A percentile compares a stretch with the other conserved stretches of the same genome.
Conservation (phyloP, 2,888 invertebrate genomes). For the Drosophila affinis region DNA sequence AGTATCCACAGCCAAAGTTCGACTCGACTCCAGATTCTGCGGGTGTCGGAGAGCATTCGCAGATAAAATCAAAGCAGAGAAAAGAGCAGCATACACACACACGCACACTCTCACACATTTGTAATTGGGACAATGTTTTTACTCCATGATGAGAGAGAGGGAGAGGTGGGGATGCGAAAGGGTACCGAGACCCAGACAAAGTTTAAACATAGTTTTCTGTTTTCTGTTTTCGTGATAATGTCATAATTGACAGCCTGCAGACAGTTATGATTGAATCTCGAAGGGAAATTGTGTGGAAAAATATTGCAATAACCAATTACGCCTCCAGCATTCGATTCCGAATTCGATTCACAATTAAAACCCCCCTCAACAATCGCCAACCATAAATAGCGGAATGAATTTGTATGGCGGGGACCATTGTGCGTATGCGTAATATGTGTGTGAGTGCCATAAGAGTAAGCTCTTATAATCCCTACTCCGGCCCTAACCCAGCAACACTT, state of each 20-base stretch:
- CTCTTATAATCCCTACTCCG: constrained; percentile 21
- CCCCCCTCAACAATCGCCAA: constrained; percentile 28
- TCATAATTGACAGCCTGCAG: constrained; percentile 52
- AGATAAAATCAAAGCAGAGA: constrained; percentile 13
- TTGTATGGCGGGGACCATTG: constrained; percentile 29
- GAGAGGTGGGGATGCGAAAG: not conserved
- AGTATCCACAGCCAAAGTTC: constrained; percentile 3
- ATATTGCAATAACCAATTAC: constrained; percentile 11
- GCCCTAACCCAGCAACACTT: not conserved
- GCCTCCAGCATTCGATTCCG: constrained; percentile 12
- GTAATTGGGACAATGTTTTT: constrained; percentile 70
- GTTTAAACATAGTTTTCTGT: constrained; percentile 34
- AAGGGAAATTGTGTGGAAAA: constrained; percentile 40
- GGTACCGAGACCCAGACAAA: constrained; percentile 13
- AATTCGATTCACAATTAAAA: constrained; percentile 32
- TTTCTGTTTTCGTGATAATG: constrained; percentile 46
- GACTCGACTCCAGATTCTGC: constrained; percentile 5
- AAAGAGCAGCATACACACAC: constrained; percentile 3
- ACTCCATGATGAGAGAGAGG: constrained; percentile 42
- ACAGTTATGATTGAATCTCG: constrained; percentile 58
- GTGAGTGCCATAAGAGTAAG: constrained; percentile 32
- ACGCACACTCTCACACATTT: not conserved
- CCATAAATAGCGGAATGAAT: constrained; percentile 18
- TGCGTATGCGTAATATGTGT: constrained; percentile 65
- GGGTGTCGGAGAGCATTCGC: not conserved